Evolutionary conservation across 2,888 invertebrate species (phyloP), one percentile per base, ranked within the genome.

Genomic region (Malthinus seriepunctatus): DNA sequence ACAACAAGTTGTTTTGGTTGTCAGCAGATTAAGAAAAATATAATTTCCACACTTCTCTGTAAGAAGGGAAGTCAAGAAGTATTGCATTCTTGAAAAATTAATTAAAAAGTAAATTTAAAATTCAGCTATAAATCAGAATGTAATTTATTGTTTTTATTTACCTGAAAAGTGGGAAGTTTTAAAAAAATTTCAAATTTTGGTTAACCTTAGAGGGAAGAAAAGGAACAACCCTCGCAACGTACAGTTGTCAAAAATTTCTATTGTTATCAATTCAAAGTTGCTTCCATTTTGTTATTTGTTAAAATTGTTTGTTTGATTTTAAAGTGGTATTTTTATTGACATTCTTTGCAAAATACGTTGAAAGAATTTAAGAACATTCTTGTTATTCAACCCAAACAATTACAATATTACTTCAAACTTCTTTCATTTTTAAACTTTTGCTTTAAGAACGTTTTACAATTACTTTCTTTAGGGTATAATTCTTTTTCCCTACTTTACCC

Each of bases 71-170:
- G 63, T 67, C 64, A 66, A 67, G 67, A 69, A 69, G 66, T 67
- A 68, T 69, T 68, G 68, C 68, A 67, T 66, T 64, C 63, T 64
- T 67, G 68, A 56, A 66, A 66, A 73, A 73, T 72, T 72, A 73
- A 73, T 73, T 72, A 72, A 73, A 73, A 71, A 68, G 68, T 69
- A 69, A 71, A 71, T 72, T 72, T 71, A 67, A 71, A 72, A 67
- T 67, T 68, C 67, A 66, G 58, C 67, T 68, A 70, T 71, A 70
- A 73, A 73, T 71, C 69, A 69, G 62, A 51, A 47, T 55, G 68
- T 70, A 71, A 73, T 73, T 72, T 71, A 71, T 71, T 69, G 69
- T 66, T 65, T 67, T 68, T 71, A 70, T 72, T 71, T 72, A 72
- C 70, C 71, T 70, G 67, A 45, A 51, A 61, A 60, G 52, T 46